Base-by-base conservation (phyloP, 2,888 invertebrate species). In the Drosophila bunnanda region DNA sequence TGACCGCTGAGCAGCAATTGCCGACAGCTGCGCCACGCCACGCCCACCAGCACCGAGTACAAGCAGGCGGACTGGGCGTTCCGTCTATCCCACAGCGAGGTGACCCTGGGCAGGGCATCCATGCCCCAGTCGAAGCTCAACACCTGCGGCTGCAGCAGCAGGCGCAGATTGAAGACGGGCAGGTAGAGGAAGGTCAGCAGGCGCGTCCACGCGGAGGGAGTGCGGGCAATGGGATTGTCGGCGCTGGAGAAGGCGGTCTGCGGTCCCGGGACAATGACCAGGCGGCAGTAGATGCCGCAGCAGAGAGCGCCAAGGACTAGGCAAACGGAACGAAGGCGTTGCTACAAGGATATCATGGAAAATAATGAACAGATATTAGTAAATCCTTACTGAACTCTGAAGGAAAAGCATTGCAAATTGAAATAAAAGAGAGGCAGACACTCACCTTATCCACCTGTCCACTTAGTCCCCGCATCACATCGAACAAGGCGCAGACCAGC, bases 101-200 rank as follows among this genome's bases (percentile, higher is more conserved):
- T 95, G 81, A 99, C 95, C 72, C 97, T 94, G 10, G 98, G 98
- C 88, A 99, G 95, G 2, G 99, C 96, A 86, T 98, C 98, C 99
- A 99, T 99, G 30, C 98, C 98, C 99, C 99, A 99, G 93, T 99
- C 99, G 93, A 98, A 99, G 92, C 98, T 98, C 61, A 99, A 94
- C 80, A 96, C 95, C 82, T 95, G 94, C 8, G 99, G 99, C 92
- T 95, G 97, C 43, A 98, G 92, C 71, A 99, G 93, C 89, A 99
- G 94, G 92, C 95, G 95, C 89, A 98, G 95, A 93, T 99, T 98
- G 91, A 97, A 96, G 48, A 96, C 96, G 43, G 99, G 98, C 82
- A 99, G 94, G 92, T 98, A 98, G 77, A 96, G 94, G 93, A 98
- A 99, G 57, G 99, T 99, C 89, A 98, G 94, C 66, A 96, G 94